These are phyloP conservation scores for Octonoba sinensis DNA, from an alignment of 2,888 invertebrate genomes.

Conservation along the genomic window DNA sequence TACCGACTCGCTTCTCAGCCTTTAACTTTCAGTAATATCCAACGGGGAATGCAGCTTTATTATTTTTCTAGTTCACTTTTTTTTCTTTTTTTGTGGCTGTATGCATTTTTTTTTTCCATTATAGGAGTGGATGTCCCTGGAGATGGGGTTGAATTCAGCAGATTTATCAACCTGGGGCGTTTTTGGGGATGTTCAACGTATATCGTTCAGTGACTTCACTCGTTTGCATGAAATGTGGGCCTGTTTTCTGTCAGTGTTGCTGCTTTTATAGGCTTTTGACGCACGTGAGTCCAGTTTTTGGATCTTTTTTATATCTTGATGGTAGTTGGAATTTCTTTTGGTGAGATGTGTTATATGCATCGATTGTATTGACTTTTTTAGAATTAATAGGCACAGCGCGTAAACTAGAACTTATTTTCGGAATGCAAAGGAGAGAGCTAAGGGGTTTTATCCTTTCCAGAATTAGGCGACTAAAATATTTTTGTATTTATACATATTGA, in stretches of 20 bases:
- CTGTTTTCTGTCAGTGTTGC: background rate
- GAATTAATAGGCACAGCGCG: no score
- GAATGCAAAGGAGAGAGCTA: no score
- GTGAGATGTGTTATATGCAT: no score
- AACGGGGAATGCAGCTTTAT: constrained; percentile 3
- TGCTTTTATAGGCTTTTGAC: background rate
- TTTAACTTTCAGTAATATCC: constrained; percentile 11
- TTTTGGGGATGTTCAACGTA: background rate
- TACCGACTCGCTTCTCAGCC: constrained; percentile 12
- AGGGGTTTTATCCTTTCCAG: no score
- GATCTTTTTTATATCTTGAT: no score
- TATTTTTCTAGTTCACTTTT: background rate
- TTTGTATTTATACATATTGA: no score
- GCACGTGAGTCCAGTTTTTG: no score
- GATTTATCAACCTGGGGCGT: background rate
- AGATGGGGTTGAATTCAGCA: background rate
- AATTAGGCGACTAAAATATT: no score
- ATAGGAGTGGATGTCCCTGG: constrained; percentile 2
- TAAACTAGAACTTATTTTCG: no score
- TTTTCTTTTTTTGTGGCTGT: constrained; percentile 2
- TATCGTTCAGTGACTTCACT: background rate
- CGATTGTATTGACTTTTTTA: no score
- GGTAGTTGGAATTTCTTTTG: no score
- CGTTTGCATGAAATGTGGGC: constrained; percentile 8
- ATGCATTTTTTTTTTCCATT: background rate